These are phyloP conservation scores for Hylaeus anthracinus DNA, from an alignment of 1,140 invertebrate genomes.

Conservation along the genomic window DNA sequence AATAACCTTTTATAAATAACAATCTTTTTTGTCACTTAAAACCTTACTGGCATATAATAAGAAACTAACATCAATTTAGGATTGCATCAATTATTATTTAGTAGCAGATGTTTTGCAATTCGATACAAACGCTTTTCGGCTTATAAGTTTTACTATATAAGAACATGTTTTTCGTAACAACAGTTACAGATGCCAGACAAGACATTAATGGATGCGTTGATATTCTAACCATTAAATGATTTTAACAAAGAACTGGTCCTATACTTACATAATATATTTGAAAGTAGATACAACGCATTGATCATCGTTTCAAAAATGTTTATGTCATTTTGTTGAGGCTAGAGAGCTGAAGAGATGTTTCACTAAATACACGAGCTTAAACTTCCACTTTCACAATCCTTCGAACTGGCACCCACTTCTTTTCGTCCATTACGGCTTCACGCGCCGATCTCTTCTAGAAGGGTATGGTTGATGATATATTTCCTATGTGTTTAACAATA, in stretches of 20 bases:
- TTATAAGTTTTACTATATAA: background rate
- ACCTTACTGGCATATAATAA: constrained; percentile 6
- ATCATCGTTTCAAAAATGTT: constrained; percentile 38
- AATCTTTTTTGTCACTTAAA: background rate
- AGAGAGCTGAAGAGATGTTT: background rate
- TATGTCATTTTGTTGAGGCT: constrained; percentile 39
- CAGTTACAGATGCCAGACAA: constrained; percentile 36
- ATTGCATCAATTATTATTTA: background rate
- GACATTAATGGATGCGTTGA: constrained; percentile 51
- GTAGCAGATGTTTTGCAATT: background rate
- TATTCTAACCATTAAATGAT: constrained; percentile 54
- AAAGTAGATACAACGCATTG: constrained; percentile 23
- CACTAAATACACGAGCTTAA: constrained; percentile 31
- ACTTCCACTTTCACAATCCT: constrained; percentile 33
- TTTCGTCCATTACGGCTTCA: constrained; percentile 54
- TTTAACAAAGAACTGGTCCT: background rate
- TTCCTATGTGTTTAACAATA: constrained; percentile 19
- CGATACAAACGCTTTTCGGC: background rate
- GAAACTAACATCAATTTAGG: background rate
- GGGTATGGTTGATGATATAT: constrained; percentile 34
- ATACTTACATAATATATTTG: constrained; percentile 53
- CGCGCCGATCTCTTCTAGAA: constrained; percentile 40
- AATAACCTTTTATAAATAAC: constrained; percentile 11
- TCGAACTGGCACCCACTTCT: constrained; percentile 37
- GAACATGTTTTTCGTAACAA: constrained; percentile 19